Evolutionary conservation across 2,888 invertebrate genomes (phyloP), one percentile per base, ranked within the genome.

Genomic region (Rotaria magnacalcarata): DNA sequence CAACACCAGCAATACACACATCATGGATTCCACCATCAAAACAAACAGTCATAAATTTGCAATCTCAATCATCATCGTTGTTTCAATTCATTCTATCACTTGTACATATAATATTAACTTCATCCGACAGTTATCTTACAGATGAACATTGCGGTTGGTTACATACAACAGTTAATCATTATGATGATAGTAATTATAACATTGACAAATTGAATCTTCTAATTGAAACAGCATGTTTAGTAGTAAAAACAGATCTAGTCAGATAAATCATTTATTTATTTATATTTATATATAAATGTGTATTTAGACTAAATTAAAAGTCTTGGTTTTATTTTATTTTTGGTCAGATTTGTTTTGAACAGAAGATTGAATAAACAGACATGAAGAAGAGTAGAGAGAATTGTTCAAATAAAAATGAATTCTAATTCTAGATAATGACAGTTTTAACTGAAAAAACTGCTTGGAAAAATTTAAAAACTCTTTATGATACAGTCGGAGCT

Each of bases 381-480:
- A 50, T 50, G 50, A 0, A 16, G 14, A 52, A 10, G 34, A 67
- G 4, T 19, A 67, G 34, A 67, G 19, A 34, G 34, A 34, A 34
- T 67, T 67, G 67, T 52, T 34, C 27, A 27, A 67, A 67, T 67
- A 34, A 41, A 7, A 34, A 67, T 41, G 14, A 19, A 67, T 67
- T 67, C 3, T 67, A 19, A 67, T 67, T 67, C 34, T 67, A 67
- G 67, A 67, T 67, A 11, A 27, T 80, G 47, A 24, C 47, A 7
- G 16, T 1, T 24, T 84, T 95, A 88, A 93, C 92, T 74, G 92
- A 93, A 52, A 95, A 95, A 89, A 92, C 94, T 27, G 93, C 94
- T 21, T 97, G 93, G 93, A 93, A 93, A 89, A 94, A 94, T 91
- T 92, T 97, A 80, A 93, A 94, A 89, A 93, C 94, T 87, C 94